phyloP scores from a whole-genome alignment of 2,888 invertebrate species.

The Beris chalybata region DNA sequence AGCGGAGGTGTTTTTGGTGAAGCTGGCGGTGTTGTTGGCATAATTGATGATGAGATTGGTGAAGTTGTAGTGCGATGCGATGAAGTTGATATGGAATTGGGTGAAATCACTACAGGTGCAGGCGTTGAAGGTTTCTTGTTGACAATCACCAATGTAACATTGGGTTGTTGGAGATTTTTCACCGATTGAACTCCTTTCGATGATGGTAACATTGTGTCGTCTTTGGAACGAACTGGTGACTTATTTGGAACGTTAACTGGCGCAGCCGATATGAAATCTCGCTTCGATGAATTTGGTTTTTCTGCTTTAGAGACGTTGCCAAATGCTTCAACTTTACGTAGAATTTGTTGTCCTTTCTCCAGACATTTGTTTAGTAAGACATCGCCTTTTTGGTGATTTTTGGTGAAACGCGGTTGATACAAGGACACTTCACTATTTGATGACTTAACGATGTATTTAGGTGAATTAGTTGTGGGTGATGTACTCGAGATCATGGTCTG shows the following conservation, averaged over 20 bases:
- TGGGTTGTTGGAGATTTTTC: constrained; percentile 3
- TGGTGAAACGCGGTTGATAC: constrained; percentile 18
- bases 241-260: neutral
- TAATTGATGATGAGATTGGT: neutral
- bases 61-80: no score
- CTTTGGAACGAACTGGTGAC: neutral
- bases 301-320: constrained; percentile 40
- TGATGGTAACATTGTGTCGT: neutral
- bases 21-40: neutral
- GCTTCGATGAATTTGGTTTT: constrained; percentile 12
- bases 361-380: constrained; percentile 53
- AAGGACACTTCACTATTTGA: constrained; percentile 42
- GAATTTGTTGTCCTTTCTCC: constrained; percentile 53
- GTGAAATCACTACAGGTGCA: neutral
- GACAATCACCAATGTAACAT: constrained; percentile 19
- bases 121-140: constrained; percentile 20
- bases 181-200: no score
- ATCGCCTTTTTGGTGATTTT: constrained; percentile 43
- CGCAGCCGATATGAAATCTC: constrained; percentile 17
- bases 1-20: constrained; percentile 11
- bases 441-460: constrained; percentile 37
- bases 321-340: constrained; percentile 52
- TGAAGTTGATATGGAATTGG: neutral
- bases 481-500: constrained; percentile 9
- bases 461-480: neutral